A percentile compares a stretch with the other conserved stretches of the same genome.
Evolutionary conservation across 23 tunicate genomes (phyloP).

Genomic region (Trididemnum nubilum): DNA sequence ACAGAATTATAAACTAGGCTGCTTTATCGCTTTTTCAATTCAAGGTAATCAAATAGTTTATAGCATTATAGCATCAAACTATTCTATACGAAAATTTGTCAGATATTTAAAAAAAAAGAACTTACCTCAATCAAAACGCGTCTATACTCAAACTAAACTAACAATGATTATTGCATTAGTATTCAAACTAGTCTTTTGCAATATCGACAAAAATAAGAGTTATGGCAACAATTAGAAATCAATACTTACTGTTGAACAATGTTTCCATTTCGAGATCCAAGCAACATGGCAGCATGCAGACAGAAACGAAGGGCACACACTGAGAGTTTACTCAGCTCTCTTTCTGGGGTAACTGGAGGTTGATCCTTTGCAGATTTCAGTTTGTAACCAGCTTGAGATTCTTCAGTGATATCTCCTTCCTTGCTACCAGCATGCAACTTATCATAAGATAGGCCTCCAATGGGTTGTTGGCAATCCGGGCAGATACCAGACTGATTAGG

Average conservation of each 20-base stretch:
- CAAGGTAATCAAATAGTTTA: no score
- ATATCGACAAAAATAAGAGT: no score
- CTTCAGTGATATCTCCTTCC: conserved; percentile 44
- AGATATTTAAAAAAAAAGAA: neutral
- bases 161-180: no score
- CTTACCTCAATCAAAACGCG: neutral
- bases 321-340: conserved; percentile 35
- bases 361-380: conserved; percentile 13
- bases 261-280: conserved; percentile 21
- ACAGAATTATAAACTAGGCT: no score
- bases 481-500: conserved; percentile 59
- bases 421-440: conserved; percentile 45
- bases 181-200: no score
- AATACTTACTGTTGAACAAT: neutral
- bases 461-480: conserved; percentile 57
- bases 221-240: no score
- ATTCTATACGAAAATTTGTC: neutral
- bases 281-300: conserved; percentile 38
- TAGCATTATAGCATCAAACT: no score
- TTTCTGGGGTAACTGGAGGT: conserved; percentile 29
- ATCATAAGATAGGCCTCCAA: conserved; percentile 50
- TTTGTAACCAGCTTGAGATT: conserved; percentile 67
- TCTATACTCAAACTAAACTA: no score
- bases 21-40: no score
- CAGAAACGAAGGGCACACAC: conserved; percentile 45